Evolutionary conservation across 2,113 vertebrate genomes (phyloP), one percentile per base, ranked within the genome.

Genomic region (Sisor rabdophorus): DNA sequence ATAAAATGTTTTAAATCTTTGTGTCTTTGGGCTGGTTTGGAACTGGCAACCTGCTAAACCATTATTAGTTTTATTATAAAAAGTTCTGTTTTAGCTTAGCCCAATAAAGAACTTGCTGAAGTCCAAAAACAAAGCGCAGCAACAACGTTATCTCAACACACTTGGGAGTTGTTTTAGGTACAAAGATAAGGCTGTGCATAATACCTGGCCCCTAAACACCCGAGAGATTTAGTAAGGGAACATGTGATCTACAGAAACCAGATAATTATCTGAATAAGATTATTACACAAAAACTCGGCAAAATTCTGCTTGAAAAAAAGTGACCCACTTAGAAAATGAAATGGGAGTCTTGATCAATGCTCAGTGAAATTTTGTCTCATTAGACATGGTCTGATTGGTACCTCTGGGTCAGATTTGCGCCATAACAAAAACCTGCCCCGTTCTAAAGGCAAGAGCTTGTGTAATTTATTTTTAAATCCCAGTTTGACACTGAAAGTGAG

Each of bases 141-240:
- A 83, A 90, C 90, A 90, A 91, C 90, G 91, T 91, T 89, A 86
- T 91, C 89, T 87, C 88, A 88, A 89, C 89, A 86, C 89, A 91
- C 91, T 91, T 80, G 88, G 88, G 90, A 89, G 84, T 88, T 89
- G 85, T 91, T 74, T 88, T 85, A 90, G 88, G 87, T 86, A 76
- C 88, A 87, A 84, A 84, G 73, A 86, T 87, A 52, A 84, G 78
- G 84, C 87, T 86, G 88, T 90, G 89, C 89, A 90, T 91, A 90
- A 91, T 90, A 87, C 85, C 88, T 85, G 82, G 85, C 88, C 85
- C 85, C 88, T 87, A 89, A 91, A 48, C 89, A 88, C 89, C 88
- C 88, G 88, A 88, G 88, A 89, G 87, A 89, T 88, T 77, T 67
- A 6, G 85, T 81, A 87, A 85, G 83, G 86, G 86, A 86, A 87